phyloP scores from a whole-genome alignment of 2,797 vertebrate genomes.

The Myotis vivesi region DNA sequence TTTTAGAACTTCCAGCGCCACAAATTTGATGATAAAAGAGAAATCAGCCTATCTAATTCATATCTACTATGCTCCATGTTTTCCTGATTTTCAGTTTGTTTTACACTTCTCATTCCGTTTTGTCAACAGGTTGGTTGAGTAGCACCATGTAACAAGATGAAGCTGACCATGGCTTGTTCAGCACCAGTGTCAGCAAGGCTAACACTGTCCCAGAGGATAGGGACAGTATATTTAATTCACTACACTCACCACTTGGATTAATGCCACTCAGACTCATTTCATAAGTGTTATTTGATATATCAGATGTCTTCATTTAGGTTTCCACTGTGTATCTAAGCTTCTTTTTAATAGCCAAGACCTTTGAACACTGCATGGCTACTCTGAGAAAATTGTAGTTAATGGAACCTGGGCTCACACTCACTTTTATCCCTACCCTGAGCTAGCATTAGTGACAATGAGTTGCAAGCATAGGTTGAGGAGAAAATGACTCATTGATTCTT shows the following conservation, averaged over 20 bases:
- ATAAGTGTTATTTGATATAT: conserved; percentile 30
- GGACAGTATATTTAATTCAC: not conserved
- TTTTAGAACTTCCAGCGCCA: not conserved
- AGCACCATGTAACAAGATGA: not conserved
- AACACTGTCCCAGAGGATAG: not conserved
- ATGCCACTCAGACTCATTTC: conserved; percentile 16
- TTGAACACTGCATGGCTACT: conserved; percentile 42
- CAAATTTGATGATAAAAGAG: not conserved
- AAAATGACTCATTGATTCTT: conserved; percentile 78
- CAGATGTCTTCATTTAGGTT: conserved; percentile 15
- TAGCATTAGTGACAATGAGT: conserved; percentile 72
- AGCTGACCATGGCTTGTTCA: not conserved
- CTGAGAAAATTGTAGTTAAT: conserved; percentile 62
- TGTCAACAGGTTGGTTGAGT: not conserved
- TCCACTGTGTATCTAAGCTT: not conserved
- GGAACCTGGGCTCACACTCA: conserved; percentile 44
- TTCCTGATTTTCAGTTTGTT: not conserved
- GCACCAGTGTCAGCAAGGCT: not conserved
- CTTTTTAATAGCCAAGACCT: not conserved
- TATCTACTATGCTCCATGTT: not conserved
- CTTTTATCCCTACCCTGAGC: conserved; percentile 12
- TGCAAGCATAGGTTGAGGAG: conserved; percentile 67
- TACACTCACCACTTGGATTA: not conserved
- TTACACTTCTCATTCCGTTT: not conserved
- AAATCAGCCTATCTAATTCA: not conserved